Evolutionary conservation across 2,797 vertebrate species (phyloP).

Genomic region (Atherinosoma microstoma): DNA sequence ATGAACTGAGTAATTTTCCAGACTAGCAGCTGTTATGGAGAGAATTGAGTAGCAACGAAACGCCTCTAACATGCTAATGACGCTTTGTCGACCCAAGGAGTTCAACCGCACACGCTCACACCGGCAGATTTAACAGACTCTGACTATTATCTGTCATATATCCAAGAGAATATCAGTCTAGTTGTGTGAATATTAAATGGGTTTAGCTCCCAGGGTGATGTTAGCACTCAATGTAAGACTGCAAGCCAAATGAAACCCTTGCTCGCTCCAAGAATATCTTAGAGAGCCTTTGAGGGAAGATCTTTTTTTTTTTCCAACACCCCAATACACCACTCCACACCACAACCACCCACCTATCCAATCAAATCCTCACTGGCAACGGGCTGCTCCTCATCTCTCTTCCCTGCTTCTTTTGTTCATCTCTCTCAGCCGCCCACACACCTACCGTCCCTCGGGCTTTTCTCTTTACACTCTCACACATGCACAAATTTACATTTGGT

Average conservation of each 20-base stretch:
- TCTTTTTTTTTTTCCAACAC: constrained; percentile 66
- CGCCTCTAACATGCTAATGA: constrained; percentile 72
- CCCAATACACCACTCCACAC: constrained; percentile 48
- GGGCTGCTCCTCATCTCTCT: constrained; percentile 73
- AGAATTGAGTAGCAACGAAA: constrained; percentile 53
- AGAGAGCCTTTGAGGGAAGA: constrained; percentile 76
- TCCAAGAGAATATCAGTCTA: constrained; percentile 51
- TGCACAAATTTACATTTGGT: constrained; percentile 69
- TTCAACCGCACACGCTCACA: constrained; percentile 41
- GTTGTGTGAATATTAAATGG: constrained; percentile 65
- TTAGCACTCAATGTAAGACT: constrained; percentile 56
- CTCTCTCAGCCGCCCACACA: constrained; percentile 83
- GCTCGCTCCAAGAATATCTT: constrained; percentile 77
- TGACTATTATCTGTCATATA: constrained; percentile 55
- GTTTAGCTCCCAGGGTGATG: constrained; percentile 55
- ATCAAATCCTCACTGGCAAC: constrained; percentile 75
- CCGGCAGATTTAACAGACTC: constrained; percentile 40
- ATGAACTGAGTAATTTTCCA: constrained; percentile 48
- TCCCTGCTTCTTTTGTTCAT: constrained; percentile 84
- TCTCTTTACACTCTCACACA: constrained; percentile 68
- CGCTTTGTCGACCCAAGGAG: constrained; percentile 46
- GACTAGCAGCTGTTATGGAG: constrained; percentile 72
- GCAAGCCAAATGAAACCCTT: constrained; percentile 70
- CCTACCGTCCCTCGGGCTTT: constrained; percentile 79
- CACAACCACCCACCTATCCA: constrained; percentile 66